Evolutionary conservation across 1,140 invertebrate genomes (phyloP).

Genomic region (Cepaea nemoralis): DNA sequence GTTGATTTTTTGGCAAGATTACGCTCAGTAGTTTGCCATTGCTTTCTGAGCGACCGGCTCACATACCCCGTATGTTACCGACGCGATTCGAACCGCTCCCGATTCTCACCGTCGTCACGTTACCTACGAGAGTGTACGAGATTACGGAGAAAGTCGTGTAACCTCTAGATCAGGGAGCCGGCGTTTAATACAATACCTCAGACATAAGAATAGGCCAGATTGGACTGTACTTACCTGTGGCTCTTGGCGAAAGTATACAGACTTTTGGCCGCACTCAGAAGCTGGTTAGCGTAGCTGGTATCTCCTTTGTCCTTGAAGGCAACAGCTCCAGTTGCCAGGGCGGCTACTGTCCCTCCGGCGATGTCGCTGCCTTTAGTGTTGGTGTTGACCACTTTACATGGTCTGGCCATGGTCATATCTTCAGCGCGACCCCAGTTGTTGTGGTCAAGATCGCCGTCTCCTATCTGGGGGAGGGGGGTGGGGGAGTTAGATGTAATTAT

Average conservation of each 20-base stretch:
- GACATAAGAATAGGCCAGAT: no score
- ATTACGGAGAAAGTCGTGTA: no score
- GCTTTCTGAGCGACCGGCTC: no score
- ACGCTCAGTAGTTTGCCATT: no score
- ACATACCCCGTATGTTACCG: no score
- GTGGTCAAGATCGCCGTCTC: constrained; percentile 58
- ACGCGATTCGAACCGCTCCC: no score
- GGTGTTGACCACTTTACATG: constrained; percentile 75
- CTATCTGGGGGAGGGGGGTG: constrained; percentile 57
- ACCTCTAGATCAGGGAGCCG: no score
- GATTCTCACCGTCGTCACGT: no score
- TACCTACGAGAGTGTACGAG: no score
- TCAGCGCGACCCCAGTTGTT: constrained; percentile 60
- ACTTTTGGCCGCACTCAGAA: constrained; percentile 74
- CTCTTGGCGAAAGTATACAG: constrained; percentile 76
- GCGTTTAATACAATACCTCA: no score
- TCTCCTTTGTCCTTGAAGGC: constrained; percentile 57
- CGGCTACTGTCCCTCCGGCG: constrained; percentile 70
- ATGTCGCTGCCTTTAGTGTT: constrained; percentile 76
- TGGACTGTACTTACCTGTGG: constrained; percentile 70
- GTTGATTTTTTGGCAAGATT: no score
- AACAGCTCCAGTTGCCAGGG: no score
- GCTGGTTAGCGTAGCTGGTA: constrained; percentile 72
- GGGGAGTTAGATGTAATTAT: not conserved
- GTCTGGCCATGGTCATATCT: constrained; percentile 60